Percentiles rank a stretch among this genome's conserved stretches.
These are phyloP conservation scores for Mustela lutreola DNA, from an alignment of 2,113 vertebrate genomes.

Conservation along the genomic window DNA sequence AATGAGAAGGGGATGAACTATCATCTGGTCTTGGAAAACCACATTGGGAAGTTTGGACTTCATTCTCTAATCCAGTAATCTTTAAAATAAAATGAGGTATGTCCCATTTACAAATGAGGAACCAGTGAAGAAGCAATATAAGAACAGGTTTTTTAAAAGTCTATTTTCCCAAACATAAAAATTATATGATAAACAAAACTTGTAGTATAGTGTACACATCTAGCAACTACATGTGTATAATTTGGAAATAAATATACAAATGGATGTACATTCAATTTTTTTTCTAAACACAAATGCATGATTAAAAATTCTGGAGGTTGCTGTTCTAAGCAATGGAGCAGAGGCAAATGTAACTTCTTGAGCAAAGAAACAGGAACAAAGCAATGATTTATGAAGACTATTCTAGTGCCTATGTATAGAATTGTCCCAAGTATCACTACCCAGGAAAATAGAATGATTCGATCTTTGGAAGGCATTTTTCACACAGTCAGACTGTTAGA, in stretches of 20 bases:
- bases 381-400: neutral
- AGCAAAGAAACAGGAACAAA: neutral
- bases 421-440: neutral
- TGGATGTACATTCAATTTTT: neutral
- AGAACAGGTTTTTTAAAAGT: neutral
- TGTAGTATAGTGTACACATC: neutral
- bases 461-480: neutral
- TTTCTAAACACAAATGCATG: neutral
- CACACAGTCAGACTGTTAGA: neutral
- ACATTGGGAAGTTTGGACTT: neutral
- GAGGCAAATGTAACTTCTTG: neutral
- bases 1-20: neutral
- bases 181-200: neutral
- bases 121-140: neutral
- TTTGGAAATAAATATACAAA: neutral
- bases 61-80: neutral
- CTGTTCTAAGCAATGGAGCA: neutral
- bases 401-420: neutral
- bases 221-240: neutral
- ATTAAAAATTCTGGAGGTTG: neutral
- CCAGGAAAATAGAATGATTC: neutral
- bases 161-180: neutral
- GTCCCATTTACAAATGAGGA: neutral
- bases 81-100: neutral
- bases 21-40: neutral